Percentiles rank a stretch among this genome's conserved stretches.
Evolutionary conservation across 2,797 vertebrate genomes (phyloP).

Genomic region (Scarus forsteni): DNA sequence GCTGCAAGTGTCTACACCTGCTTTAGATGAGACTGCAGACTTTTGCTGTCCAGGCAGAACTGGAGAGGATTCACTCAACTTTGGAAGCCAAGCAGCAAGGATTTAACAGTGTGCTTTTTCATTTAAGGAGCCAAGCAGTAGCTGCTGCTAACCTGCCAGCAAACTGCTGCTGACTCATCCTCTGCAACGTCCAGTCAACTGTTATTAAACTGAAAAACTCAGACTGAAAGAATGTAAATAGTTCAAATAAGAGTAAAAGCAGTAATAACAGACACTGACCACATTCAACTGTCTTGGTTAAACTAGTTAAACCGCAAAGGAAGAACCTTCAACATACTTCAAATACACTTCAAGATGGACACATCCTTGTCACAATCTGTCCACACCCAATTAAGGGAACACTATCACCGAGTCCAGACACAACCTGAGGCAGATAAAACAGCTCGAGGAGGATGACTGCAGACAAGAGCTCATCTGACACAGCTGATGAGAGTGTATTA

Average conservation of each 20-base stretch:
- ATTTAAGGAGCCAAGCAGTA: background rate
- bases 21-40: background rate
- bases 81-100: background rate
- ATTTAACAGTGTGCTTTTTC: background rate
- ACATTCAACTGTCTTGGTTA: background rate
- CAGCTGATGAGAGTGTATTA: constrained; percentile 1
- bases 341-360: constrained; percentile 1
- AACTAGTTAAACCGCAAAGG: too few relatives aligned
- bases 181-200: background rate
- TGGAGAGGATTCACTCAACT: background rate
- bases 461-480: background rate
- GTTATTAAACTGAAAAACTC: background rate
- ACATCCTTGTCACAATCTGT: constrained; percentile 21
- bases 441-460: background rate
- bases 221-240: background rate
- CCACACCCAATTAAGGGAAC: constrained; percentile 61
- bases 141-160: background rate
- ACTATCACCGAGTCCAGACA: constrained; percentile 70
- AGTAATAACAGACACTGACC: background rate
- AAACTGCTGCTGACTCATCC: background rate
- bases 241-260: background rate
- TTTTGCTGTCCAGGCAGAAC: background rate
- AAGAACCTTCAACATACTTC: background rate
- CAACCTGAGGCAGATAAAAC: constrained; percentile 62
- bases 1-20: background rate